Conservation (phyloP, 2,888 invertebrate genomes). For the Epirrhoe alternata region DNA sequence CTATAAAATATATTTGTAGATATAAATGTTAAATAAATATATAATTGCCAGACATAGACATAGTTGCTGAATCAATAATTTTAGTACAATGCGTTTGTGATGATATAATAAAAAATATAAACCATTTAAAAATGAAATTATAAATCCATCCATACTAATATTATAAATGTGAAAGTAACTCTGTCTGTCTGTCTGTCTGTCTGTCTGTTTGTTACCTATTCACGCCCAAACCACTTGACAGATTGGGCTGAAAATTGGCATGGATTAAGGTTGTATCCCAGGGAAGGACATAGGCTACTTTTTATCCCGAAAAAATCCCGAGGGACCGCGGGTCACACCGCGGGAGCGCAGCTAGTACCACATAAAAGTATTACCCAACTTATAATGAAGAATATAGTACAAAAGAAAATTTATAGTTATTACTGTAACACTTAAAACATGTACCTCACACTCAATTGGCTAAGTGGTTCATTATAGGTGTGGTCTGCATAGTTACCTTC, state of each 20-base stretch:
- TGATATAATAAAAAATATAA: not conserved
- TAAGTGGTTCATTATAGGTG: constrained; percentile 13
- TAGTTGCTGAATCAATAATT: not conserved
- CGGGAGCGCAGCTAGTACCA: no score
- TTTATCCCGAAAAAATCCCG: no score
- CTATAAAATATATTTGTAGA: constrained; percentile 1
- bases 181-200: no score
- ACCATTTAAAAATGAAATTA: not conserved
- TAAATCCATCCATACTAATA: no score
- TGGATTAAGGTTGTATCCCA: no score
- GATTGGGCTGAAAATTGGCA: no score
- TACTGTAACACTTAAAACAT: not conserved
- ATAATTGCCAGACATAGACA: not conserved
- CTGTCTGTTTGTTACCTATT: no score
- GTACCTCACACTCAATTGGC: not conserved
- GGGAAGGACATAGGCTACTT: no score
- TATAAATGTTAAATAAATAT: not conserved
- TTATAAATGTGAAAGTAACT: no score
- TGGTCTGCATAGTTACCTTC: constrained; percentile 7
- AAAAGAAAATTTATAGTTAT: constrained; percentile 5
- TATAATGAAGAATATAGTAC: constrained; percentile 8
- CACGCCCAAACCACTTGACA: no score
- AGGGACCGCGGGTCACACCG: no score
- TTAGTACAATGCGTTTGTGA: not conserved
- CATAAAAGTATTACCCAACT: no score